Evolutionary conservation across 2,888 invertebrate genomes (phyloP).

Genomic region (Lepidocyrtoides sp.): DNA sequence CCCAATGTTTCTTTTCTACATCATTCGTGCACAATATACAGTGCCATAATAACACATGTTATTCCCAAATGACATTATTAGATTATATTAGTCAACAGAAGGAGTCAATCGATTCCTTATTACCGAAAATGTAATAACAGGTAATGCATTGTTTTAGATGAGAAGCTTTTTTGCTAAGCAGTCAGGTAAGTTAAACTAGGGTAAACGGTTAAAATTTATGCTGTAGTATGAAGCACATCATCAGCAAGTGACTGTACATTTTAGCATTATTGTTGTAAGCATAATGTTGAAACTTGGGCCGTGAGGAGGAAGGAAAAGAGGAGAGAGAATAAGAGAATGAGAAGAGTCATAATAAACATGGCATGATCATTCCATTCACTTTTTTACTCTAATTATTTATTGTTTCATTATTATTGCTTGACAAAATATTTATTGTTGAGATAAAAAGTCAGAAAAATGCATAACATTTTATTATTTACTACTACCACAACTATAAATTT

Average conservation of each 20-base stretch:
- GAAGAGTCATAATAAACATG: background rate
- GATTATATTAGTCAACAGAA: conserved; percentile 56
- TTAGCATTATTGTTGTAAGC: no score
- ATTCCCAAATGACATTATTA: conserved; percentile 67
- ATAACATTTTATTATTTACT: conserved; percentile 37
- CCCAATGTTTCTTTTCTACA: background rate
- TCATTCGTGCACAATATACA: background rate
- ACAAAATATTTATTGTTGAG: conserved; percentile 56
- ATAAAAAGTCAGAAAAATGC: conserved; percentile 42
- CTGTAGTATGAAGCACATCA: background rate
- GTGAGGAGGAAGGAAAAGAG: background rate
- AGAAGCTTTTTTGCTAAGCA: background rate
- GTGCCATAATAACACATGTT: background rate
- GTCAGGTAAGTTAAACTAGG: background rate
- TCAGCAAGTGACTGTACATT: no score
- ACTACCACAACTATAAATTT: background rate
- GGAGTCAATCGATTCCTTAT: conserved; percentile 47
- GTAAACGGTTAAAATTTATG: background rate
- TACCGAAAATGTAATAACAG: background rate
- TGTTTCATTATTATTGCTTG: conserved; percentile 49
- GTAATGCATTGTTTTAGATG: conserved; percentile 12
- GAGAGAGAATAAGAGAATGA: background rate
- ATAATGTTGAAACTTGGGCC: no score
- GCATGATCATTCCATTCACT: conserved; percentile 18
- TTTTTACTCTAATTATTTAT: conserved; percentile 41